Conservation (phyloP, 2,797 vertebrate species). For the Odontamblyopus rebecca region DNA sequence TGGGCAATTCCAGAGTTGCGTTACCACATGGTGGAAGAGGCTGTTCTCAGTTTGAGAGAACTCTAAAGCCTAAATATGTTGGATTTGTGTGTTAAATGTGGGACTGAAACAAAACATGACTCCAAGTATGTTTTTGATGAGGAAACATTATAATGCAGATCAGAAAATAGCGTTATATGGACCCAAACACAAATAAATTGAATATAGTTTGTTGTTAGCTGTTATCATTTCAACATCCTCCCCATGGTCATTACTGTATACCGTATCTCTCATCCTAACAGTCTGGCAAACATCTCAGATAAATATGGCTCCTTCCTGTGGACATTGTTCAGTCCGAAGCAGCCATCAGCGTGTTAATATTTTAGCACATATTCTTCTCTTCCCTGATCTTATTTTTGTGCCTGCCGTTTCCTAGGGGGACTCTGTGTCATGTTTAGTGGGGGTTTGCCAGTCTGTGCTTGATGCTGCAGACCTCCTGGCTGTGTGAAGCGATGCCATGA, state of each 20-base stretch:
- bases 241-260: background rate
- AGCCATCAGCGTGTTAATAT: conserved; percentile 55
- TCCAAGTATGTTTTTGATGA: too few species aligned
- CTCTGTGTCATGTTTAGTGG: conserved; percentile 20
- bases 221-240: too few species aligned
- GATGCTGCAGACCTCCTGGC: conserved; percentile 44
- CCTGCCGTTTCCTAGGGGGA: conserved; percentile 25
- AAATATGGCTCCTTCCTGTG: conserved; percentile 67
- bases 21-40: too few species aligned
- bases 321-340: conserved; percentile 60
- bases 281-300: conserved; percentile 68
- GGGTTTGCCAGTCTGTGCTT: conserved; percentile 31
- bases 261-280: conserved; percentile 49
- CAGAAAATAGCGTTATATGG: too few species aligned
- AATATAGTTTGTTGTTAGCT: too few species aligned
- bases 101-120: too few species aligned
- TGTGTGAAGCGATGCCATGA: conserved; percentile 37
- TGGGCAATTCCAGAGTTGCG: too few species aligned
- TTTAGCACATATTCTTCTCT: conserved; percentile 54
- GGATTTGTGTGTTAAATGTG: too few species aligned
- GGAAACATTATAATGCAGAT: too few species aligned
- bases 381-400: conserved; percentile 11
- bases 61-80: too few species aligned
- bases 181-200: too few species aligned
- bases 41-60: too few species aligned